Base-by-base conservation (phyloP, 2,797 vertebrate genomes). In the Hyperoplus immaculatus region DNA sequence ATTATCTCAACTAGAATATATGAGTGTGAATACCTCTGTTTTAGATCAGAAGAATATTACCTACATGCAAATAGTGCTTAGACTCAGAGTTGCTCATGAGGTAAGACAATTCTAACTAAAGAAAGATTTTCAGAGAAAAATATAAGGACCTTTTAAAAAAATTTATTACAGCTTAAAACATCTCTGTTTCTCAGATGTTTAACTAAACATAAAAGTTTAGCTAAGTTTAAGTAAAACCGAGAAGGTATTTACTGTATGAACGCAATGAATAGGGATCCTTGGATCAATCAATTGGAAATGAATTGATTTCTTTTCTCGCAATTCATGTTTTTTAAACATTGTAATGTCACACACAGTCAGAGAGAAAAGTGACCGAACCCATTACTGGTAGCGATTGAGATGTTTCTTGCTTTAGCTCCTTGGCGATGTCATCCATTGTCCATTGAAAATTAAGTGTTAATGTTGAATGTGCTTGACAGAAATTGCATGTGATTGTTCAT, bases 401-500 rank as follows among this genome's bases (percentile, higher is more conserved):
- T 18, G 39, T 63, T 8, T 63, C 41, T 58, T 13, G 15, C 3
- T 54, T 43, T 46, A 49, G 12, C 43, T 57, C 29, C 16, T 42
- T 41, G 6, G 0, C 36, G 18, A 36, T 16, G 41, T 60, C 4
- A 51, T 69, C 18, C 46, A 9, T 0, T 69, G 8, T 69, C 18
- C 46, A 9, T 0, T 69, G 8, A 47, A 60, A 57, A 18, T 58
- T 13, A 78, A 54, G 55, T 72, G 21, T 80, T 72, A 57, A 43
- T 77, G 55, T 66, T 77, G 38, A 77, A 69, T 53, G 58, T 55
- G 21, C 1, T 65, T 18, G 14, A 54, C 12, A 53, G n/a, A 68
- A 45, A 75, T 55, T 12, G 8, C 45, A 77, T 57, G 51, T 72
- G 58, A 58, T 50, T 79, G 45, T 72, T 49, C 42, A 59, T 50